Base-by-base conservation (phyloP, 2,888 invertebrate species). In the Lathronympha strigana region DNA sequence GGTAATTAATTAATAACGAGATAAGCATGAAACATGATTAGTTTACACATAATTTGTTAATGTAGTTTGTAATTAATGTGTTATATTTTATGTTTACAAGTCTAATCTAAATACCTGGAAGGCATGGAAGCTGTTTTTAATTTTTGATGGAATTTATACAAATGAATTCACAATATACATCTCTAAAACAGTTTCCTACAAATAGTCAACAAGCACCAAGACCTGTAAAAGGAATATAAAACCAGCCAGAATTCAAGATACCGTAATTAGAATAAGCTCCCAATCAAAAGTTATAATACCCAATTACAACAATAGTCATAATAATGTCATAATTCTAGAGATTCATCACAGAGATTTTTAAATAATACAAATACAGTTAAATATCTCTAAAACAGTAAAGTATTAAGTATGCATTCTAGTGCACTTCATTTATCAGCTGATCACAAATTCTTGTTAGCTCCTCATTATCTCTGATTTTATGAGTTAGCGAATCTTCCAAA, bases 391-490 rank as follows among this genome's bases (percentile, higher is more conserved):
- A 66, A 67, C 19, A 40, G 25, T 54, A 33, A 43, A 23, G 49
- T 49, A 54, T 15, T 8, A 15, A 21, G 17, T 15, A 40, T 28
- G 66, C 47, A 53, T 1, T 21, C 43, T 73, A 88, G 71, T 82
- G 86, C 36, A 90, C 90, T 76, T 88, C 86, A 76, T 92, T 93
- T 77, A 98, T 98, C 49, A 98, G 94, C 89, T 98, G 98, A 92
- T 98, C 98, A 93, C 98, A 97, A 79, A 98, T 96, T 84, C 96
- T 95, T 54, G 98, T 95, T 72, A 98, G 90, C 85, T 98, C 97
- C 72, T 95, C 94, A 84, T 98, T 98, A 81, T 98, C 98, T 81
- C 96, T 95, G 0, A 94, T 94, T 88, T 98, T 98, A 78, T 98
- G 97, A 71, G 95, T 95, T 53, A 98, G 90, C 49, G 96, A 94